These are phyloP conservation scores for Drosophila koepferae DNA, from an alignment of 2,888 invertebrate species.

Conservation along the genomic window DNA sequence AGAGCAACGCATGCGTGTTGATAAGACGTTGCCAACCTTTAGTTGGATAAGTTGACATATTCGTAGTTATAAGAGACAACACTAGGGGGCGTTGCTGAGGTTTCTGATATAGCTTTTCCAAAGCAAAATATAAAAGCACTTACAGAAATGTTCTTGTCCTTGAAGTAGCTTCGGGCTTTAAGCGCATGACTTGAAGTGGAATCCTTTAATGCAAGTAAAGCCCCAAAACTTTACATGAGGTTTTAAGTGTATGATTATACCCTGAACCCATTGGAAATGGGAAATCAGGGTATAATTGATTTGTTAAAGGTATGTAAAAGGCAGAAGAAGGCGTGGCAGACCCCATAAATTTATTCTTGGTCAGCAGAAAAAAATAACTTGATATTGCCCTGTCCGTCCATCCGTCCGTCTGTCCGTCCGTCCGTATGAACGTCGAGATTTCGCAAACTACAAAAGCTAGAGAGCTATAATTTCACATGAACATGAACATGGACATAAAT, in stretches of 20 bases:
- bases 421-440: too few relatives aligned
- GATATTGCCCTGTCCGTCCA: too few relatives aligned
- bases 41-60: neutral
- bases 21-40: constrained; percentile 39
- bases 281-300: too few relatives aligned
- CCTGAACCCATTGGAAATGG: too few relatives aligned
- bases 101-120: neutral
- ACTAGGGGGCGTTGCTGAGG: constrained; percentile 20
- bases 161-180: neutral
- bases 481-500: too few relatives aligned
- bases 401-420: too few relatives aligned
- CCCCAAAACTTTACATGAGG: neutral
- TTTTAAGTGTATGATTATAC: neutral
- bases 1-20: constrained; percentile 19
- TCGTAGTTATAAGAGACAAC: neutral
- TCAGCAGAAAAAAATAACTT: too few relatives aligned
- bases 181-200: neutral
- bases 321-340: too few relatives aligned
- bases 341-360: too few relatives aligned
- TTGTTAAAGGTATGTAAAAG: too few relatives aligned
- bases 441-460: too few relatives aligned
- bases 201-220: neutral
- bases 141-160: neutral
- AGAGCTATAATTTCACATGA: too few relatives aligned
- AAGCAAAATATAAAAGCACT: constrained; percentile 2